A percentile compares a stretch with the other conserved stretches of the same genome.
These are phyloP conservation scores for Nematopogon swammerdamellus DNA, from an alignment of 2,888 invertebrate species.

Conservation along the genomic window DNA sequence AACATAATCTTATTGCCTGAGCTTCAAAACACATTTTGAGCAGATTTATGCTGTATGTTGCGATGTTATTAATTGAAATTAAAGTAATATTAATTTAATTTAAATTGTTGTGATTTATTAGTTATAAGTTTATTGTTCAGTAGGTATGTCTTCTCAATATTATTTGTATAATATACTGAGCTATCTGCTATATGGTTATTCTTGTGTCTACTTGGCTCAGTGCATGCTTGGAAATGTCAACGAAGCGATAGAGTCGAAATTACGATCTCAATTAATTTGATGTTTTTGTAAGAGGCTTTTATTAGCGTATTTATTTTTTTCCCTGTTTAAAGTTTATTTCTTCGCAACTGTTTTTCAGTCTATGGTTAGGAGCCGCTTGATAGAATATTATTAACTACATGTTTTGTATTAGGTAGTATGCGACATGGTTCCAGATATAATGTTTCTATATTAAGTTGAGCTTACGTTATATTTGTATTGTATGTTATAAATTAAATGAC, in stretches of 20 bases:
- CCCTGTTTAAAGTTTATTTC: neutral
- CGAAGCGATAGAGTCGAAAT: neutral
- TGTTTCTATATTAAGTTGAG: too few relatives aligned
- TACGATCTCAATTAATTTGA: slow-evolving; percentile 5
- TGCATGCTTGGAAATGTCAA: neutral
- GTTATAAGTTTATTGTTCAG: neutral
- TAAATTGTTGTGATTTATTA: neutral
- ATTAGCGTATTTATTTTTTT: slow-evolving; percentile 2
- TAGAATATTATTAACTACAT: too few relatives aligned
- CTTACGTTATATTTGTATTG: too few relatives aligned
- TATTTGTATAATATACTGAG: neutral
- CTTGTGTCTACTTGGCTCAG: neutral
- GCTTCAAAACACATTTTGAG: too few relatives aligned
- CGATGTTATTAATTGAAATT: too few relatives aligned
- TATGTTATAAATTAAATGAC: too few relatives aligned
- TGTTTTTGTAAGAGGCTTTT: slow-evolving; percentile 2
- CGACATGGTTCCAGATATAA: too few relatives aligned
- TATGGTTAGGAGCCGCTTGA: too few relatives aligned
- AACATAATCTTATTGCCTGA: too few relatives aligned
- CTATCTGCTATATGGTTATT: neutral
- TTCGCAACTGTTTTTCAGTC: neutral
- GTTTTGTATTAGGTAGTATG: too few relatives aligned
- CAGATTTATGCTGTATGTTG: too few relatives aligned
- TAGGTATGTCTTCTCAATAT: neutral
- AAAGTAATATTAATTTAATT: too few relatives aligned